Conservation (phyloP, 2,113 vertebrate genomes). For the Saimiri boliviensis region DNA sequence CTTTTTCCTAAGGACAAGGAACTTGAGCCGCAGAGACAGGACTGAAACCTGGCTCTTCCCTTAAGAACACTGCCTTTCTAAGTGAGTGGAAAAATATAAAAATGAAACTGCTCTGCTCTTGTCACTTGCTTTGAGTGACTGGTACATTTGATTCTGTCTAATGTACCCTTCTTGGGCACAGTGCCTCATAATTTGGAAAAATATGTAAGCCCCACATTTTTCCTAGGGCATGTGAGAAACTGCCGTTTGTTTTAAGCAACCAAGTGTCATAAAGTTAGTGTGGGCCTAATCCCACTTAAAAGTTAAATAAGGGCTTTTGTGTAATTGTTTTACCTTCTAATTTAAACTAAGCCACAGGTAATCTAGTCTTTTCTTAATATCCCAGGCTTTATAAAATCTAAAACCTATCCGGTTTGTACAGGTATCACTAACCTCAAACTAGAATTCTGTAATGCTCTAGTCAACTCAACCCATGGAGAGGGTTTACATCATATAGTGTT, state of each 20-base stretch:
- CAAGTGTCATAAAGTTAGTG: background rate
- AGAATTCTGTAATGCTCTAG: background rate
- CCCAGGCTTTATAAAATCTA: background rate
- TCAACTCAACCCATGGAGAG: background rate
- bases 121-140: background rate
- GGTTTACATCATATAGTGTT: background rate
- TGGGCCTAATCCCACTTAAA: constrained; percentile 44
- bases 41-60: background rate
- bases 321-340: constrained; percentile 50
- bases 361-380: constrained; percentile 43
- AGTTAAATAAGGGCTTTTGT: constrained; percentile 55
- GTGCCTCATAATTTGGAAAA: constrained; percentile 45
- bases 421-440: background rate
- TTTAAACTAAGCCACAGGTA: constrained; percentile 37
- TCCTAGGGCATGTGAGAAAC: constrained; percentile 43
- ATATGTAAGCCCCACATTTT: background rate
- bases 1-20: background rate
- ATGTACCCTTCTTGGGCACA: background rate
- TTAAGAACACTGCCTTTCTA: background rate
- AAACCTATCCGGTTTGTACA: background rate
- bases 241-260: constrained; percentile 44
- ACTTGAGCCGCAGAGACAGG: background rate
- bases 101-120: background rate
- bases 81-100: background rate
- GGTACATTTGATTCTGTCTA: background rate